Conservation (phyloP, 1,140 invertebrate species). For the Atta cephalotes region DNA sequence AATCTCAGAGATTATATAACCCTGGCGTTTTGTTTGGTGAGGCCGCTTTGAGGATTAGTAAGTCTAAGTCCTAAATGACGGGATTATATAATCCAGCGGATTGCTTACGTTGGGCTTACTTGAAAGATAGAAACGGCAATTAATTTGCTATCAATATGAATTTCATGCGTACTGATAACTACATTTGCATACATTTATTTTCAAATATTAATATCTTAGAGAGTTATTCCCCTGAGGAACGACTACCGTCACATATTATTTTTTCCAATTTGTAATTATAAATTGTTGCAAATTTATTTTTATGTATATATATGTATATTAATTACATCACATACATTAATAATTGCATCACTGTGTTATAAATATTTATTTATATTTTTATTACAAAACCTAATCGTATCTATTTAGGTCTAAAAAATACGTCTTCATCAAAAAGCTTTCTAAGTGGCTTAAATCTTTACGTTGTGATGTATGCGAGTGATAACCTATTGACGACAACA, state of each 20-base stretch:
- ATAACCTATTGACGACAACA: slow-evolving; percentile 20
- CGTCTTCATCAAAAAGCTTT: neutral
- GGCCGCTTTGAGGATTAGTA: slow-evolving; percentile 71
- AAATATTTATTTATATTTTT: neutral
- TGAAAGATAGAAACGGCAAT: slow-evolving; percentile 70
- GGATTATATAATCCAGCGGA: slow-evolving; percentile 74
- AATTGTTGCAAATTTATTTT: neutral
- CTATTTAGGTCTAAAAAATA: neutral
- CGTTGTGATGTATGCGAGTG: neutral
- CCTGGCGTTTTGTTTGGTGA: slow-evolving; percentile 73
- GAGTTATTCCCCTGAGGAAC: neutral
- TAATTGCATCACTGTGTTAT: neutral
- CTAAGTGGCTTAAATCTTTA: neutral
- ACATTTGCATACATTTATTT: neutral
- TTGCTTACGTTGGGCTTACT: slow-evolving; percentile 72
- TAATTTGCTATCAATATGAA: slow-evolving; percentile 66
- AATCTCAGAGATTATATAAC: slow-evolving; percentile 73
- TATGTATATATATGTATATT: too few species aligned
- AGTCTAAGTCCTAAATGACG: slow-evolving; percentile 74
- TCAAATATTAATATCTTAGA: neutral
- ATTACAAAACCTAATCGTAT: neutral
- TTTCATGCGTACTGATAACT: neutral
- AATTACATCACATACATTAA: too few species aligned
- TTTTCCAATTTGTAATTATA: neutral
- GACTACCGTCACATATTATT: neutral